phyloP scores from a whole-genome alignment of 1,140 invertebrate genomes.

The Brachionus manjavacas region DNA sequence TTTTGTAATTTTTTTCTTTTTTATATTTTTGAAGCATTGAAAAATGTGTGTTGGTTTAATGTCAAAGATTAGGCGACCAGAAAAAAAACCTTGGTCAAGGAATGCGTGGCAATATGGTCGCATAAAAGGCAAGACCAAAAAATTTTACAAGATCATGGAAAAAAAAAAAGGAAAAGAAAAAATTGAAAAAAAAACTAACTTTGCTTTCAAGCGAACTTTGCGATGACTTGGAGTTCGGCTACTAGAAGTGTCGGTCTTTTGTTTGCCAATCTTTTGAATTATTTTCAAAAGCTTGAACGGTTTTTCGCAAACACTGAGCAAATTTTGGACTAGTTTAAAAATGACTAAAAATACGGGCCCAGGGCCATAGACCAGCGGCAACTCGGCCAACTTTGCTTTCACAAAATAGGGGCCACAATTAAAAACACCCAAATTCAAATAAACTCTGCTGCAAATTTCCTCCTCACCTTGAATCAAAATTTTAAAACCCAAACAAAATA shows the following conservation, averaged over 20 bases:
- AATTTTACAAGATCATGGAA: too few relatives aligned
- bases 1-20: too few relatives aligned
- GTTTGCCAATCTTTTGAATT: not conserved
- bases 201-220: slow-evolving; percentile 17
- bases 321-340: slow-evolving; percentile 18
- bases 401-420: slow-evolving; percentile 22
- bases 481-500: not conserved
- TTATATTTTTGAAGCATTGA: too few relatives aligned
- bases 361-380: not conserved
- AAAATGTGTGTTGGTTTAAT: too few relatives aligned
- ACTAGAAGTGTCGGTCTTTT: not conserved
- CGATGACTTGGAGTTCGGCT: not conserved
- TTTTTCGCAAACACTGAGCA: not conserved
- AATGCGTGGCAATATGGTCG: too few relatives aligned
- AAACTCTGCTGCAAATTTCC: not conserved
- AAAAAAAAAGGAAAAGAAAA: not conserved
- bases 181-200: not conserved
- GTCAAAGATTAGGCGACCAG: too few relatives aligned
- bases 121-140: too few relatives aligned
- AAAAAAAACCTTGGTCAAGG: not conserved
- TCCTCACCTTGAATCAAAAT: not conserved
- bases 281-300: slow-evolving; percentile 15
- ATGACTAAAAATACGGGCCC: slow-evolving; percentile 22
- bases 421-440: not conserved
- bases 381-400: not conserved